These are phyloP conservation scores for Himalopsyche japonica DNA, from an alignment of 2,888 invertebrate genomes.

Conservation along the genomic window DNA sequence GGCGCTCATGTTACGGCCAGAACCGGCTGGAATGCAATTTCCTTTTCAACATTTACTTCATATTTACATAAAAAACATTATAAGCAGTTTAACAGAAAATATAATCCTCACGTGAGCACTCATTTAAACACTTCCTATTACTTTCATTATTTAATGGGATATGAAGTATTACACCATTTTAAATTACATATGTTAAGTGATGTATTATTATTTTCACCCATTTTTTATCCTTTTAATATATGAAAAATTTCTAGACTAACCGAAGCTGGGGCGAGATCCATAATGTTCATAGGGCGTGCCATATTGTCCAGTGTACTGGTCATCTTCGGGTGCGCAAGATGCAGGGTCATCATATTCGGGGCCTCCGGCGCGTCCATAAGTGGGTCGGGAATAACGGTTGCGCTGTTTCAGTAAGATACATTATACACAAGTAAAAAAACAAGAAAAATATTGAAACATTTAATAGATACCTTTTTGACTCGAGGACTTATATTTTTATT, in stretches of 20 bases:
- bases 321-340: slow-evolving; percentile 88
- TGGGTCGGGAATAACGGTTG: slow-evolving; percentile 73
- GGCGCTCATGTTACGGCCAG: slow-evolving; percentile 51
- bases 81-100: neutral
- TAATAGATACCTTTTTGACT: neutral
- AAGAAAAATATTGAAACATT: neutral
- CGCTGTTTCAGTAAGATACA: slow-evolving; percentile 47
- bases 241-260: slow-evolving; percentile 45
- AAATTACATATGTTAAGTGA: too few species aligned
- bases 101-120: neutral
- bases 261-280: slow-evolving; percentile 83
- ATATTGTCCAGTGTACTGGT: slow-evolving; percentile 89
- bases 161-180: too few species aligned
- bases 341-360: slow-evolving; percentile 94
- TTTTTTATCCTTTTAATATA: too few species aligned
- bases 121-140: too few species aligned
- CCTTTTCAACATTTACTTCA: neutral
- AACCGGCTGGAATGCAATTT: slow-evolving; percentile 46
- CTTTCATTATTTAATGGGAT: too few species aligned
- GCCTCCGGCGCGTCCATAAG: slow-evolving; percentile 62
- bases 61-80: slow-evolving; percentile 41
- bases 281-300: slow-evolving; percentile 90
- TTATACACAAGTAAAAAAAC: neutral
- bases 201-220: too few species aligned
- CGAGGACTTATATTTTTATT: neutral